Conservation (phyloP, 2,888 invertebrate species). For the Geotrupes spiniger region DNA sequence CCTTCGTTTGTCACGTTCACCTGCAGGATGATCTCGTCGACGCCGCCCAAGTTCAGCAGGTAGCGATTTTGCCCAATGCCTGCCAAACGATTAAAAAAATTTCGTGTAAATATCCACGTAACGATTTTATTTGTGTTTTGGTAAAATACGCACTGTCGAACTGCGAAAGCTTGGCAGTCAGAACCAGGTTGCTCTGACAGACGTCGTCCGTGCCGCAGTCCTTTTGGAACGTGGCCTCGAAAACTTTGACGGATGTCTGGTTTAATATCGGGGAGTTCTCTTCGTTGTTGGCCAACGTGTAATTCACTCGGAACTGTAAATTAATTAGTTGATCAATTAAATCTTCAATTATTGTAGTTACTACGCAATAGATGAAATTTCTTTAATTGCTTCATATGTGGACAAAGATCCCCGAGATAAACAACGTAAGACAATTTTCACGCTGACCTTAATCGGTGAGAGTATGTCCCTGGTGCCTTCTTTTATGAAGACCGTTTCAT, state of each 20-base stretch:
- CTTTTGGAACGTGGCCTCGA: conserved; percentile 84
- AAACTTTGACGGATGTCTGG: conserved; percentile 75
- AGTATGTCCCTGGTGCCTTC: conserved; percentile 86
- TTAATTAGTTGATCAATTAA: conserved; percentile 6
- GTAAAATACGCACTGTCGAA: conserved; percentile 19
- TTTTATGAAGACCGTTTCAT: conserved; percentile 81
- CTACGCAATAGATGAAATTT: conserved; percentile 9
- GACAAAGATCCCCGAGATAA: no score
- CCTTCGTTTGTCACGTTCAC: conserved; percentile 73
- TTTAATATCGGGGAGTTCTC: conserved; percentile 85
- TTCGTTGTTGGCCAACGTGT: conserved; percentile 71
- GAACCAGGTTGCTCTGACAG: conserved; percentile 78
- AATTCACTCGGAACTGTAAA: conserved; percentile 74
- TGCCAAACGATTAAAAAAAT: conserved; percentile 9
- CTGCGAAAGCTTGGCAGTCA: conserved; percentile 58
- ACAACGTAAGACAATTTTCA: no score
- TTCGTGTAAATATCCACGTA: conserved; percentile 11
- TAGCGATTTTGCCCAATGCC: conserved; percentile 50
- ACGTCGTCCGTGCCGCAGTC: conserved; percentile 86
- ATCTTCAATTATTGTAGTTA: conserved; percentile 7
- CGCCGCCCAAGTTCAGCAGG: conserved; percentile 65
- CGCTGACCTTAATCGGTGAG: conserved; percentile 70
- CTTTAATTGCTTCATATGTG: conserved; percentile 4
- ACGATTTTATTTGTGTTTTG: not conserved
- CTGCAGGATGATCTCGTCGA: conserved; percentile 73